Evolutionary conservation across 2,113 vertebrate species (phyloP).

Genomic region (Helogale parvula): DNA sequence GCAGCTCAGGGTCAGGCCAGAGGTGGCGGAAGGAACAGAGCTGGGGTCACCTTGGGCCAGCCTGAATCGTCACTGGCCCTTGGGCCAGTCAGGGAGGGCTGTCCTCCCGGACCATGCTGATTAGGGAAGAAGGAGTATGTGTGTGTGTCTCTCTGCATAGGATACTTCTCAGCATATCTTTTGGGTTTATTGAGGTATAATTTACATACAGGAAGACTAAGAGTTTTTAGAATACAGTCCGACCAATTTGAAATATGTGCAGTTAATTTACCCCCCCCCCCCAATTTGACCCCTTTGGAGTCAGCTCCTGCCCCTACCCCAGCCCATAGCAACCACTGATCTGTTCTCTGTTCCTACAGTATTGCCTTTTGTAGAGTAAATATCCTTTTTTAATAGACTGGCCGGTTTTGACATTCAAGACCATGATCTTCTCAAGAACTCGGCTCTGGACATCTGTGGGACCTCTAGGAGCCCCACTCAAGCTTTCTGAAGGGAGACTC

Average conservation of each 20-base stretch:
- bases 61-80: background rate
- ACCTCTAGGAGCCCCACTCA: background rate
- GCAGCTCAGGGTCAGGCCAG: background rate
- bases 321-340: background rate
- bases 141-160: background rate
- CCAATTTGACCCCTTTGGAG: background rate
- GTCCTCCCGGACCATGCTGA: background rate
- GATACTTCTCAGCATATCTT: background rate
- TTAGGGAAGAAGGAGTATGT: background rate
- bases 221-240: background rate
- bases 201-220: background rate
- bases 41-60: background rate
- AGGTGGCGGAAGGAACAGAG: background rate
- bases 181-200: background rate
- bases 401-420: background rate
- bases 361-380: background rate
- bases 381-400: background rate
- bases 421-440: background rate
- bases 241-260: background rate
- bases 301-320: background rate
- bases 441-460: background rate
- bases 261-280: background rate
- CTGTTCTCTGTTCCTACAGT: rapidly evolving
- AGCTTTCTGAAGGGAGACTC: background rate
- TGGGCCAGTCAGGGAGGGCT: background rate